Evolutionary conservation across 2,888 invertebrate genomes (phyloP).

Genomic region (Lasioglossum malachurum): DNA sequence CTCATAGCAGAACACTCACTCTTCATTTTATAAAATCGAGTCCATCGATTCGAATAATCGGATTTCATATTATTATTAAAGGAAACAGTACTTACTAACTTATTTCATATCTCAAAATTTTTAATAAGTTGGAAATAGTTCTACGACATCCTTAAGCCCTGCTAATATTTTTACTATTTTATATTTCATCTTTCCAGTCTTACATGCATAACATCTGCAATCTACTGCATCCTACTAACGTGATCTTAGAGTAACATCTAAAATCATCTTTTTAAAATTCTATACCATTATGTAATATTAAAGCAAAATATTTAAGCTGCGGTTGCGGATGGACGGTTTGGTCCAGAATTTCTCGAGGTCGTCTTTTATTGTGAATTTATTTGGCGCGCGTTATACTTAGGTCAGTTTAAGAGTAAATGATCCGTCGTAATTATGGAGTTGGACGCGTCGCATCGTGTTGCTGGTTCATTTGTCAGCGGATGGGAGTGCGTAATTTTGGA

Average conservation of each 20-base stretch:
- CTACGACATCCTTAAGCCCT: neutral
- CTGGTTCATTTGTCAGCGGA: neutral
- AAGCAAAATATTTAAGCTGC: neutral
- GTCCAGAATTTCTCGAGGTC: neutral
- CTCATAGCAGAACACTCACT: neutral
- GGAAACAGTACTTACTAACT: neutral
- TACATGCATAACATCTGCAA: neutral
- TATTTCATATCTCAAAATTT: neutral
- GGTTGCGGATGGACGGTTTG: neutral
- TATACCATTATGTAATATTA: neutral
- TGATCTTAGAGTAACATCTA: neutral
- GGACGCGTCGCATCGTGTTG: neutral
- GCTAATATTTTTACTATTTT: neutral
- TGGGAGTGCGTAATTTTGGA: neutral
- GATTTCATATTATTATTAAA: neutral
- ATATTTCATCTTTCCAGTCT: neutral
- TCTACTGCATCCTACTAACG: neutral
- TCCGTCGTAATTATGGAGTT: constrained; percentile 4
- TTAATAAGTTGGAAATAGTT: neutral
- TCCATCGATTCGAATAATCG: neutral
- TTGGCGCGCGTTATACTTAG: neutral
- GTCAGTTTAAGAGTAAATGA: neutral
- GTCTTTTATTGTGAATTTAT: neutral
- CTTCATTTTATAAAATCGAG: neutral
- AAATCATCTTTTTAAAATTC: neutral